Evolutionary conservation across 2,888 invertebrate genomes (phyloP).

Genomic region (Eurois occulta): DNA sequence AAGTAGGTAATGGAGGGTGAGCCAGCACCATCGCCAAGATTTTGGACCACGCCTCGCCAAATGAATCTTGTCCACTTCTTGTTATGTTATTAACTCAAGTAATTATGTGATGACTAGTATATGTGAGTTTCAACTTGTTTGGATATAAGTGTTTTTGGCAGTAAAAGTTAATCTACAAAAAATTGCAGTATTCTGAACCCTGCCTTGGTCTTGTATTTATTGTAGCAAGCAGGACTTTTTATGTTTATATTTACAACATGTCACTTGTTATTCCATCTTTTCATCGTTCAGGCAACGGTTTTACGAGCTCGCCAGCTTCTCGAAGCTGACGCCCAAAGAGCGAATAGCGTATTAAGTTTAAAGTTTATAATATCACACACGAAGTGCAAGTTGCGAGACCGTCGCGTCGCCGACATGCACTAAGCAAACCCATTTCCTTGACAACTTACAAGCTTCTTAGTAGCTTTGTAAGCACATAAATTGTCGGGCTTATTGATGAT

Average conservation of each 20-base stretch:
- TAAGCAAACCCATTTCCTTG: conserved; percentile 50
- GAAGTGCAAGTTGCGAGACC: conserved; percentile 47
- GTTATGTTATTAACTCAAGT: background rate
- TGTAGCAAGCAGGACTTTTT: background rate
- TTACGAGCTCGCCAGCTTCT: conserved; percentile 41
- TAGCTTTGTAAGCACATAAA: conserved; percentile 3
- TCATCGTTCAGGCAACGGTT: conserved; percentile 33
- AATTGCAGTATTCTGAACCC: background rate
- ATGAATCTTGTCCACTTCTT: background rate
- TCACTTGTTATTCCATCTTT: conserved; percentile 23
- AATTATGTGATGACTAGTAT: background rate
- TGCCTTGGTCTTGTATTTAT: background rate
- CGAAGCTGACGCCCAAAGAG: conserved; percentile 34
- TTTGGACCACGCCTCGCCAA: background rate
- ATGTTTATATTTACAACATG: conserved; percentile 13
- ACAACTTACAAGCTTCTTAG: conserved; percentile 35
- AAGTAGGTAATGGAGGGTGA: background rate
- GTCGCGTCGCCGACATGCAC: conserved; percentile 42
- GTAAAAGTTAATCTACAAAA: background rate
- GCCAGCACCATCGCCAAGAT: background rate
- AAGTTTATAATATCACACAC: conserved; percentile 61
- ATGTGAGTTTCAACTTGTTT: background rate
- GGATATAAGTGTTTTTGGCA: background rate
- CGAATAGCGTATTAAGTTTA: conserved; percentile 51
- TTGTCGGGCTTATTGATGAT: conserved; percentile 5